Conservation (phyloP, 2,113 vertebrate species). For the Trachemys scripta region DNA sequence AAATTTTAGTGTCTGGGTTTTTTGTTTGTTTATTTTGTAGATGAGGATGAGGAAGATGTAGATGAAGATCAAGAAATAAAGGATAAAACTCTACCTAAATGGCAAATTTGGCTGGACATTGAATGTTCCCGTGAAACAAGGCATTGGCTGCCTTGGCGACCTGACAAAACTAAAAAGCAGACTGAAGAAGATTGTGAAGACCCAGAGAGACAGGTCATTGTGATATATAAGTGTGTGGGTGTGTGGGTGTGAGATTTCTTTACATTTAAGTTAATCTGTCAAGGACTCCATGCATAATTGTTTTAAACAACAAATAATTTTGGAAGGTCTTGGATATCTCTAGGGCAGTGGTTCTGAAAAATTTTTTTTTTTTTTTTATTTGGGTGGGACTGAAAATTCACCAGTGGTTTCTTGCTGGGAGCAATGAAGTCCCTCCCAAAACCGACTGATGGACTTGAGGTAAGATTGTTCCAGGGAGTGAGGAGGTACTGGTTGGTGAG, state of each 20-base stretch:
- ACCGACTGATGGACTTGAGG: too few species aligned
- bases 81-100: conserved; percentile 87
- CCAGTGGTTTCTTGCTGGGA: neutral
- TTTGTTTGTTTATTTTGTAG: conserved; percentile 77
- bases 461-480: too few species aligned
- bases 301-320: neutral
- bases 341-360: too few species aligned
- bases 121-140: conserved; percentile 89
- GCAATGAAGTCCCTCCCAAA: too few species aligned
- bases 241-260: neutral
- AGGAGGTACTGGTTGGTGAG: too few species aligned
- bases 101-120: conserved; percentile 89
- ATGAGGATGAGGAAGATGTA: conserved; percentile 84
- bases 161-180: conserved; percentile 90
- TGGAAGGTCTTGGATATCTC: too few species aligned
- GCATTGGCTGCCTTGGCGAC: conserved; percentile 95
- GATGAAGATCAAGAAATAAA: conserved; percentile 90
- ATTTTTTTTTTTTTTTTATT: neutral
- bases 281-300: neutral
- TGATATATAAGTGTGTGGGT: neutral
- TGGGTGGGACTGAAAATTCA: conserved; percentile 4
- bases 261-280: neutral
- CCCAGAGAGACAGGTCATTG: conserved; percentile 94
- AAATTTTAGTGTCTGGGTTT: neutral
- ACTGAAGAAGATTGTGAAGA: conserved; percentile 96